Base-by-base conservation (phyloP, 1,140 invertebrate genomes). In the Lordiphosa collinella region DNA sequence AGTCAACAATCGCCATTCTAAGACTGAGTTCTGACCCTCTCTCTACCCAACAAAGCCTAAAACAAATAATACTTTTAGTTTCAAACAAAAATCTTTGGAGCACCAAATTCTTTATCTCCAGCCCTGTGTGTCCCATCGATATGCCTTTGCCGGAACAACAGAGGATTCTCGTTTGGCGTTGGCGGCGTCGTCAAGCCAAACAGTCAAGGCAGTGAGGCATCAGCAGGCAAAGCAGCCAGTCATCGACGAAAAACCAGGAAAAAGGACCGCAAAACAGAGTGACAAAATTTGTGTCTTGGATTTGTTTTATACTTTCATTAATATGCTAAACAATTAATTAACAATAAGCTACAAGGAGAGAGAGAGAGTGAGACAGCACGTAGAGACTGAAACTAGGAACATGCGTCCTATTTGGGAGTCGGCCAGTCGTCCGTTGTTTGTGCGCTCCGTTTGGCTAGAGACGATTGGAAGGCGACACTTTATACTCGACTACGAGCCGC, bases 401-500 rank as follows among this genome's bases (percentile, higher is more conserved):
- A 67, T 71, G 51, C 47, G 66, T 31, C 73, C 87, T 41, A 88
- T 88, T 74, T 88, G 87, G 87, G 87, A 88, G 63, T 86, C 87
- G 43, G 76, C 87, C 40, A 87, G 84, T 59, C 74, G 87, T 31
- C 87, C 87, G 40, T 41, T 88, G 40, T 88, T 88, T 52, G 84
- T 88, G 52, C 84, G 84, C 41, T 88, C 87, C 22, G 85, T 87
- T 60, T 88, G 87, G 87, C 34, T 80, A 46, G 86, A 88, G 55
- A 52, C 59, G 11, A 78, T 61, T 51, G 63, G 68, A 3, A 62
- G 86, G 7, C 55, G 87, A 9, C 87, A 88, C 58, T 88, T 88
- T 31, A 87, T 88, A 61, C 71, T 88, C 47, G 87, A 88, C 50
- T 88, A 88, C 68, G 72, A 88, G 56, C 84, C 79, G 13, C 65